Evolutionary conservation across 2,888 invertebrate species (phyloP).

Genomic region (Phyto melanocephala): DNA sequence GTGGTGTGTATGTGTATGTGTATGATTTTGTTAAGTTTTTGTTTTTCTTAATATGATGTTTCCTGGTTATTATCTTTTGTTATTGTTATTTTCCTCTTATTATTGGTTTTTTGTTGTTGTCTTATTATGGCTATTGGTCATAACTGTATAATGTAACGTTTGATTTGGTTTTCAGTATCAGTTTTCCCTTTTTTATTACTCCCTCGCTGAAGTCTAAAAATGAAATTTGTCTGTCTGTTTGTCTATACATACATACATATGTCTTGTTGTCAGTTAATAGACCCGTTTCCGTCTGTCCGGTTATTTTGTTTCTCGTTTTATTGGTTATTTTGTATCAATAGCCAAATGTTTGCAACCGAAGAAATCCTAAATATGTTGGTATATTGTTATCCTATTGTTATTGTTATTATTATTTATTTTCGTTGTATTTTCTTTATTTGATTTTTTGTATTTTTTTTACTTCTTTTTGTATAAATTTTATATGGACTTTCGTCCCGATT

Average conservation of each 20-base stretch:
- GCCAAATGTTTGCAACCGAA: constrained; percentile 4
- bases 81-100: constrained; percentile 33
- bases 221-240: constrained; percentile 1
- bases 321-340: not conserved
- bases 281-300: not conserved
- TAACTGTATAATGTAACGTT: constrained; percentile 47
- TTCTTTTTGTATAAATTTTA: not conserved
- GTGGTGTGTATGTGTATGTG: not conserved
- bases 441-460: constrained; percentile 9
- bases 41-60: constrained; percentile 58
- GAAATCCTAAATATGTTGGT: constrained; percentile 33
- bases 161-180: not conserved
- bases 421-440: constrained; percentile 53
- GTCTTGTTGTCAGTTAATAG: not conserved
- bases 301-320: not conserved
- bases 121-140: constrained; percentile 44
- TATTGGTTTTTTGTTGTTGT: constrained; percentile 27
- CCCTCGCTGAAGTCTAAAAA: not conserved
- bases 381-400: constrained; percentile 52
- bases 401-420: constrained; percentile 43
- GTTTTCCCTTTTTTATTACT: not conserved
- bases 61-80: constrained; percentile 60
- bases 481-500: constrained; percentile 65
- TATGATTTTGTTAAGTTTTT: not conserved
- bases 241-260: no score